Evolutionary conservation across 2,113 vertebrate genomes (phyloP), one percentile per base, ranked within the genome.

Genomic region (Oreochromis tanganicae): DNA sequence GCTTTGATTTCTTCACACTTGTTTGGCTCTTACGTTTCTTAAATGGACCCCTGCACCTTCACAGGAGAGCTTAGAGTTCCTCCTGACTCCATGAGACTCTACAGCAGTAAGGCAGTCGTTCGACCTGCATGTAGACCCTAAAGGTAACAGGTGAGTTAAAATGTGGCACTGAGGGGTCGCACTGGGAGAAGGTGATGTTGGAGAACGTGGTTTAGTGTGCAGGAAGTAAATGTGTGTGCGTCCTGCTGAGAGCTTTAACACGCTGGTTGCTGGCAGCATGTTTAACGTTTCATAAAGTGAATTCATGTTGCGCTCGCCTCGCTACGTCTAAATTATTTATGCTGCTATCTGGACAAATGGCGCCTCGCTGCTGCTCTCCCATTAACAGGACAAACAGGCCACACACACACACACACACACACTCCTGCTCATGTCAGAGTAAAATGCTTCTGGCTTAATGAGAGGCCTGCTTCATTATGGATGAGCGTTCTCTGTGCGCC

Each of bases 271-370:
- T 82, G 61, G 50, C 84, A 79, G 71, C 71, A 54, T 84, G 52
- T 88, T 89, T 83, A 88, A 91, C 85, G 46, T 92, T 89, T 83
- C 83, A 89, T 86, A 83, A 91, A 86, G 48, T 66, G 84, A 87
- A 66, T 56, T 75, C 79, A 55, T 38, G 81, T 63, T 17, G 43
- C 14, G 36, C 57, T 54, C 16, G 43, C 71, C 71, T 88, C 21
- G 9, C 29, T 78, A 32, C 5, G 2, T 32, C 52, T 90, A 73
- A 87, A 90, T 88, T 85, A 92, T 90, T 92, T 75, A 92, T 90
- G 73, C 21, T 54, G 46, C 43, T 12, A 73, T 83, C 7, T 71
- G 83, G 82, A 85, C 8, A 27, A 80, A 85, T 10, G 7, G 24
- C 3, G 7, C 54, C 48, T 63, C 29, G 8, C 80, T 75, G 68